Conservation (phyloP, 2,888 invertebrate genomes). For the Rutpela maculata region DNA sequence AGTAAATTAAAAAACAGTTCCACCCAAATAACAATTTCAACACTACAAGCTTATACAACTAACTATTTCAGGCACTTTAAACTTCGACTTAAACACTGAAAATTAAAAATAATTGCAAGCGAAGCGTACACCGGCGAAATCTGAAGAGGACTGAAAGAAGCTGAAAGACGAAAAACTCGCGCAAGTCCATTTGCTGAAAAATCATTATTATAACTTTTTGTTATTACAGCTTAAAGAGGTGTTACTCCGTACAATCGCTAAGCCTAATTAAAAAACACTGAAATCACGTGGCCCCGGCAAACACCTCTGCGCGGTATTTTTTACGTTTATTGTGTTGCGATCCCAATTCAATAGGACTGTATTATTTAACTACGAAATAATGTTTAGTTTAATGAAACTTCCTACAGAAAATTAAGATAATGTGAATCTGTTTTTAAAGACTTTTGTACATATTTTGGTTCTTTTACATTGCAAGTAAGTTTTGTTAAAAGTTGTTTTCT, state of each 20-base stretch:
- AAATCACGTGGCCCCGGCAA: constrained; percentile 52
- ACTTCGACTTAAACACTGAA: neutral
- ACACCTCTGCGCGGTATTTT: constrained; percentile 62
- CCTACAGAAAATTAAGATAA: no score
- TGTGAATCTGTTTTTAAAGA: no score
- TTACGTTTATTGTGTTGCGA: neutral
- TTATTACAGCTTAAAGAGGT: constrained; percentile 69
- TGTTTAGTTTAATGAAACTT: no score
- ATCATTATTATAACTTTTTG: constrained; percentile 74
- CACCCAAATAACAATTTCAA: neutral
- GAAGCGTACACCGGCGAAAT: constrained; percentile 40
- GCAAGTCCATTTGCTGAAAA: constrained; percentile 71
- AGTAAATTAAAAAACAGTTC: neutral
- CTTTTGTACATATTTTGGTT: no score
- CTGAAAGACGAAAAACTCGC: constrained; percentile 63
- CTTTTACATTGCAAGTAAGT: no score
- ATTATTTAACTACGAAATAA: no score
- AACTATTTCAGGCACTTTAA: neutral
- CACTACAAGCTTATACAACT: no score
- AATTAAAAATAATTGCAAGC: constrained; percentile 38
- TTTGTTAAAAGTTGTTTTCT: no score
- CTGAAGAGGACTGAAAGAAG: constrained; percentile 65
- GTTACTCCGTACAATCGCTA: constrained; percentile 43
- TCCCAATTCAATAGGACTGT: neutral
- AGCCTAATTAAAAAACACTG: constrained; percentile 31